Evolutionary conservation across 2,888 invertebrate genomes (phyloP).

Genomic region (Zhengitettix transpicula): DNA sequence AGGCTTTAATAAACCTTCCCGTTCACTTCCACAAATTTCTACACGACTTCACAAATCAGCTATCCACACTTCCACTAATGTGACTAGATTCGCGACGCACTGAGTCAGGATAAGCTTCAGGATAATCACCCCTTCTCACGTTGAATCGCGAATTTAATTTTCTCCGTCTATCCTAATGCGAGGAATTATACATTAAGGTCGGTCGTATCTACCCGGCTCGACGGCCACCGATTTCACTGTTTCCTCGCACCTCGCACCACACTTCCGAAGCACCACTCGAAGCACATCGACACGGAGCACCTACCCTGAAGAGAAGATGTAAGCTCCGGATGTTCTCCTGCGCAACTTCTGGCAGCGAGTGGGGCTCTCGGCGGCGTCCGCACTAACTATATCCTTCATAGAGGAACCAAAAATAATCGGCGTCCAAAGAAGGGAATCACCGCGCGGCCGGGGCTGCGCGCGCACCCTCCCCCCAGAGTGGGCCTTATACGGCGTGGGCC

Average conservation of each 20-base stretch:
- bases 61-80: too few species aligned
- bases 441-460: background rate
- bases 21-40: too few species aligned
- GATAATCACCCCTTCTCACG: background rate
- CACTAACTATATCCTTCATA: background rate
- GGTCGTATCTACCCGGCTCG: too few species aligned
- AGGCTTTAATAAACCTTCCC: too few species aligned
- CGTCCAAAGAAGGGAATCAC: background rate
- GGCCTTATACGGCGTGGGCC: background rate
- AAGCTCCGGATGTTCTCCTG: background rate
- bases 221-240: too few species aligned
- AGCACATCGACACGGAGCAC: background rate
- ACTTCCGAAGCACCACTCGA: background rate
- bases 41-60: too few species aligned
- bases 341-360: conserved; percentile 1
- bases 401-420: background rate
- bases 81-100: too few species aligned
- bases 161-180: background rate
- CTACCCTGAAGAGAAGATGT: background rate
- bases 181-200: too few species aligned
- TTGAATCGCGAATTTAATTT: background rate
- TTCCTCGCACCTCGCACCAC: background rate
- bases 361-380: background rate
- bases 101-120: too few species aligned
- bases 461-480: background rate